phyloP scores from a whole-genome alignment of 2,113 vertebrate genomes.

The Spermophilus dauricus region DNA sequence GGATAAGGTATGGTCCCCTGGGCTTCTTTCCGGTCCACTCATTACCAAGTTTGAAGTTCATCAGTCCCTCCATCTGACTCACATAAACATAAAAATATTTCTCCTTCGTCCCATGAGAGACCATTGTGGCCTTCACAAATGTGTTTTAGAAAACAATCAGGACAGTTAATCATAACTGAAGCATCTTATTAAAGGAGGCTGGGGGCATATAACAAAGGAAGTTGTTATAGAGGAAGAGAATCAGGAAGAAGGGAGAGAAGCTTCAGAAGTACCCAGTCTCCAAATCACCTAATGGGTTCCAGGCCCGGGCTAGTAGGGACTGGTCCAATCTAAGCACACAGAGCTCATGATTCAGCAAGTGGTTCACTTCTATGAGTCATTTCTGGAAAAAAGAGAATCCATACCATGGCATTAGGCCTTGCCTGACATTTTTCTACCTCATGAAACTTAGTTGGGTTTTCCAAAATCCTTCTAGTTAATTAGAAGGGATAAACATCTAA shows the following conservation, averaged over 20 bases:
- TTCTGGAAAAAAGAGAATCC: constrained; percentile 79
- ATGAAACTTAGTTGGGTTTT: constrained; percentile 70
- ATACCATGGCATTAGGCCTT: constrained; percentile 68
- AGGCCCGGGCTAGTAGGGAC: constrained; percentile 18
- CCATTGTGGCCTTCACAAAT: background rate
- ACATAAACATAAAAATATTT: background rate
- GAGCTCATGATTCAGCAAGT: constrained; percentile 67
- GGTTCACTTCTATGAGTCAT: constrained; percentile 69
- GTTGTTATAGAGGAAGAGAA: background rate
- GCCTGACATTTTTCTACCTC: constrained; percentile 73
- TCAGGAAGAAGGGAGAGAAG: background rate
- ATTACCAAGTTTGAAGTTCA: background rate
- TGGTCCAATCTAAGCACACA: constrained; percentile 36
- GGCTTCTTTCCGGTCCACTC: background rate
- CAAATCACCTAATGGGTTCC: constrained; percentile 26
- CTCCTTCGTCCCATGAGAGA: background rate
- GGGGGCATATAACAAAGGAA: background rate
- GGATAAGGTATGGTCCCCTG: no score
- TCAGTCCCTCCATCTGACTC: background rate
- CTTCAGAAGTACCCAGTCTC: background rate
- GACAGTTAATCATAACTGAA: background rate
- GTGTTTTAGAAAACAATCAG: background rate
- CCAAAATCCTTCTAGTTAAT: constrained; percentile 73
- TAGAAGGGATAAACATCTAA: constrained; percentile 74
- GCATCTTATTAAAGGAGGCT: background rate